Evolutionary conservation across 2,888 invertebrate genomes (phyloP), one percentile per base, ranked within the genome.

Genomic region (Mythimna loreyi): DNA sequence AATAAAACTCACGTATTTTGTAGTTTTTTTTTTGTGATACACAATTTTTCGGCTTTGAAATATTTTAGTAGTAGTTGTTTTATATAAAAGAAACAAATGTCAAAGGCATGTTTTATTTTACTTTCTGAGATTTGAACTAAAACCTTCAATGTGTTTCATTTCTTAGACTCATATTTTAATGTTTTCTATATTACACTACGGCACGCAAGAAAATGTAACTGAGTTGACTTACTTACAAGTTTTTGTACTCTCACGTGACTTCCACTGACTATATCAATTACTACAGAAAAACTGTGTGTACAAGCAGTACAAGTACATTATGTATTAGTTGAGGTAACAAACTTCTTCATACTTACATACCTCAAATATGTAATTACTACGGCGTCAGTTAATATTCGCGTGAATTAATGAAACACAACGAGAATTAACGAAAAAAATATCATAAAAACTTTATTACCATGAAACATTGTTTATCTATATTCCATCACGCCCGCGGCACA

Each of bases 401-500:
- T 84, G 82, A 87, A 80, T 82, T 80, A 84, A 79, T 75, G 68
- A 65, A 78, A 77, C 84, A 83, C 83, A 78, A 79, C 75, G 64
- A 84, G 78, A 85, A 85, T 82, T 87, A 80, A 78, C 86, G 72
- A 87, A 89, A 90, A 74, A 81, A 86, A 75, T 75, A 86, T 66
- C 78, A 83, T 81, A 84, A 85, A 80, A 84, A 86, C 78, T 77
- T 80, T 68, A 87, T 87, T 85, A 85, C 80, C 86, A 89, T 89
- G 84, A 86, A 90, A 87, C 80, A 81, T 80, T 85, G 79, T 87
- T 87, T 91, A 91, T 92, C 90, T 87, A 79, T 86, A 85, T 81
- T 75, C 79, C 88, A 92, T 92, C 91, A 81, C 72, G 68, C 75
- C 65, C 75, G 62, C 67, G 66, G 77, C 78, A 72, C 92, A 92